These are phyloP conservation scores for Oryzias curvinotus DNA, from an alignment of 2,113 vertebrate species.

Conservation along the genomic window DNA sequence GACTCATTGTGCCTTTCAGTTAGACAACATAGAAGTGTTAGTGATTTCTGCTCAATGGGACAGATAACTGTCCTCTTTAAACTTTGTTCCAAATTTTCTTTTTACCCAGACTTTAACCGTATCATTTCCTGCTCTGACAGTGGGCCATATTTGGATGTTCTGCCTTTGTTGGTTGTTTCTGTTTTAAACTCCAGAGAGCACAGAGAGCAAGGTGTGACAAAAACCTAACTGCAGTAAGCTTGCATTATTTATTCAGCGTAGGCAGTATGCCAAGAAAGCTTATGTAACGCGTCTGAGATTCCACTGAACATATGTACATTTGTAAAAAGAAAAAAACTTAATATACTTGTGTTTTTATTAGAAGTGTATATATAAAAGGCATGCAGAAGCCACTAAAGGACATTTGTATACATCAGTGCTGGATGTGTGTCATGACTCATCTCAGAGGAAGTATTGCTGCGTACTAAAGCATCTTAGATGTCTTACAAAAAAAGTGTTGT, in stretches of 20 bases:
- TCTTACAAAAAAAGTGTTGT: slow-evolving; percentile 16
- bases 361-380: neutral
- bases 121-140: slow-evolving; percentile 6
- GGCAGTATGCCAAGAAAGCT: slow-evolving; percentile 33
- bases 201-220: slow-evolving; percentile 22
- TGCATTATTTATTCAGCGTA: slow-evolving; percentile 18
- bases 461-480: slow-evolving; percentile 16
- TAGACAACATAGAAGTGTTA: slow-evolving; percentile 16
- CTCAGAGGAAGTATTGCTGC: slow-evolving; percentile 9
- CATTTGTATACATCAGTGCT: slow-evolving; percentile 5
- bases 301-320: slow-evolving; percentile 37
- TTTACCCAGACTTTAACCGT: slow-evolving; percentile 15
- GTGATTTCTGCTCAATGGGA: slow-evolving; percentile 3
- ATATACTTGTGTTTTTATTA: slow-evolving; percentile 9
- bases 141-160: slow-evolving; percentile 27
- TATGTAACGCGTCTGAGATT: slow-evolving; percentile 20
- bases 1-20: slow-evolving; percentile 36
- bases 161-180: slow-evolving; percentile 14
- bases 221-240: slow-evolving; percentile 9
- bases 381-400: slow-evolving; percentile 15
- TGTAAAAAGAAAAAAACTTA: slow-evolving; percentile 36
- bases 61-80: neutral
- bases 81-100: slow-evolving; percentile 19
- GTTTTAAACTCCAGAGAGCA: neutral
- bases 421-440: slow-evolving; percentile 22